Base-by-base conservation (phyloP, 2,888 invertebrate species). In the Aleiodes leptofemur region DNA sequence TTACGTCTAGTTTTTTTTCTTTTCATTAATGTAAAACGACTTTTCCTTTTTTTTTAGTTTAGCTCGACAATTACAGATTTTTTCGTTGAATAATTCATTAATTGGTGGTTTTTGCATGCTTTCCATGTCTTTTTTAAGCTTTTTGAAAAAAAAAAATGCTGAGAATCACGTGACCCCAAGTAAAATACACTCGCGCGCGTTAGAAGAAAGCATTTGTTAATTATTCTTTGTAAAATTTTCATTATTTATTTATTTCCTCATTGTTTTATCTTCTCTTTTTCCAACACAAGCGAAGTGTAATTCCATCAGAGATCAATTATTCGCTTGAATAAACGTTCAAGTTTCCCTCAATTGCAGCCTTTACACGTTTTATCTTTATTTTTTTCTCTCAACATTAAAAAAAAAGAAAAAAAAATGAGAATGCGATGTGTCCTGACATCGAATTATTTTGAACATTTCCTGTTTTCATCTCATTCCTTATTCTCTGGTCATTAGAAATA, bases 111-210 rank as follows among this genome's bases (percentile, higher is more conserved):
- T 1, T 23, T 31, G 50, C 50, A 61, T 31, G 61, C 34, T 69
- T 29, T 57, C 77, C 77, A 75, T 82, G 81, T 72, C 73, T 81
- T 80, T 78, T 74, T n/a, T 55, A 55, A 55, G 55, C 14, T 55
- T 55, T 13, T 23, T 23, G 23, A 23, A 23, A 23, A 23, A 23
- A 23, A 14, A 55, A 55, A 55, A 6, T n/a, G 38, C 57, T 59
- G 59, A 59, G 59, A 59, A 59, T 59, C 59, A 59, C 59, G 59
- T 59, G 59, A 59, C 38, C 59, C 59, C 34, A 34, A 34, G 31
- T n/a, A 59, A 59, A 23, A 23, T 1, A 31, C 1, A 8, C n/a
- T 7, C 31, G 4, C 11, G 59, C 34, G 34, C 34, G 14, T 64
- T 43, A 6, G 23, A 64, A 64, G 48, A 48, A 13, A 14, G 61